These are phyloP conservation scores for Drosophila santomea DNA, from an alignment of 1,140 invertebrate genomes.

Conservation along the genomic window DNA sequence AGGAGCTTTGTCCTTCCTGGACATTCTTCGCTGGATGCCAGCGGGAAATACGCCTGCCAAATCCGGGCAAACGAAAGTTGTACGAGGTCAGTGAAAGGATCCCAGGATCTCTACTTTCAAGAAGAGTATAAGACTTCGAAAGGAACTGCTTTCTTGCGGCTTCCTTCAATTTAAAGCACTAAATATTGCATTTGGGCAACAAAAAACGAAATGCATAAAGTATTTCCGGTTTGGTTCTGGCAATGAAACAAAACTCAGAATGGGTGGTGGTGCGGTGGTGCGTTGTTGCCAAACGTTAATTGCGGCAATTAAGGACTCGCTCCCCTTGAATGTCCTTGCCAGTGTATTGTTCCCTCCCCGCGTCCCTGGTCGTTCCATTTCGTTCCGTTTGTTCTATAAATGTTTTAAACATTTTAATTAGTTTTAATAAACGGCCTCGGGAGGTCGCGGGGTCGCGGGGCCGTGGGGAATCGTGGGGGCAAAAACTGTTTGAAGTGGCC, in stretches of 20 bases:
- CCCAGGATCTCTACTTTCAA: background rate
- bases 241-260: conserved; percentile 3
- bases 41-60: conserved; percentile 6
- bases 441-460: background rate
- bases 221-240: background rate
- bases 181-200: too few species aligned
- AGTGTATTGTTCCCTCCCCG: conserved; percentile 6
- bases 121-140: background rate
- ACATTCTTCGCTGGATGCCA: conserved; percentile 1
- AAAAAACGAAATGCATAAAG: background rate
- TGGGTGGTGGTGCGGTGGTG: background rate
- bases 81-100: conserved; percentile 24
- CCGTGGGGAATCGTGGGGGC: background rate
- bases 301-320: conserved; percentile 47
- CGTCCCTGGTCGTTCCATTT: conserved; percentile 6
- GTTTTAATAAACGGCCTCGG: conserved; percentile 56
- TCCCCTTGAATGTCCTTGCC: conserved; percentile 34
- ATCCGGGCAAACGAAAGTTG: conserved; percentile 17
- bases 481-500: conserved; percentile 55
- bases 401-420: conserved; percentile 66
- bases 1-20: conserved; percentile 17
- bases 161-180: too few species aligned
- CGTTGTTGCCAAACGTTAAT: conserved; percentile 40
- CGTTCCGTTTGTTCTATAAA: conserved; percentile 63
- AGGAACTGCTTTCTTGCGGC: too few species aligned